These are phyloP conservation scores for Lamproptera curius DNA, from an alignment of 2,888 invertebrate genomes.

Conservation along the genomic window DNA sequence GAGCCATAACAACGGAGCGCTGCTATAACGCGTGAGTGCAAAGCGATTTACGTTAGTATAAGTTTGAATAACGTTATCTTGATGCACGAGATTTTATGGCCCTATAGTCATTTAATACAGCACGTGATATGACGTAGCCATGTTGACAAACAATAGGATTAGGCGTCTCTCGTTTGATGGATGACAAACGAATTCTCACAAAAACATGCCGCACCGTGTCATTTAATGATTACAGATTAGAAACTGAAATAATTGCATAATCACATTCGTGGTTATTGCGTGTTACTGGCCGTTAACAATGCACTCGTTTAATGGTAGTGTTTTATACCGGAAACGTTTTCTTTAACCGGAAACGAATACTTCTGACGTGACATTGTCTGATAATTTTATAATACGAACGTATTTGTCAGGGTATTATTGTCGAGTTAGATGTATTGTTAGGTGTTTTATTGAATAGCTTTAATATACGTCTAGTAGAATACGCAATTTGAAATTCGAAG, in stretches of 20 bases:
- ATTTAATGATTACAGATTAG: no score
- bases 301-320: neutral
- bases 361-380: neutral
- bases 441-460: neutral
- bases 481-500: neutral
- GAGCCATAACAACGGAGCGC: neutral
- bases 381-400: neutral
- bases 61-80: constrained; percentile 22
- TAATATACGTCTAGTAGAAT: neutral
- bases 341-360: neutral
- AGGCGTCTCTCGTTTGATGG: constrained; percentile 27
- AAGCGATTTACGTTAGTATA: constrained; percentile 8
- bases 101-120: constrained; percentile 36
- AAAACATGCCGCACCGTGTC: no score
- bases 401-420: neutral
- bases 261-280: neutral
- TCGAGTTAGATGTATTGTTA: neutral
- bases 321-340: neutral
- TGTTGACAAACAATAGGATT: constrained; percentile 55
- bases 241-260: neutral
- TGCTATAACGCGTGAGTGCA: neutral
- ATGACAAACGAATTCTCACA: neutral
- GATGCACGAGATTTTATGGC: constrained; percentile 30
- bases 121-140: constrained; percentile 55
- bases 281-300: neutral